Conservation (phyloP, 2,797 vertebrate species). For the Sebastes cheni region DNA sequence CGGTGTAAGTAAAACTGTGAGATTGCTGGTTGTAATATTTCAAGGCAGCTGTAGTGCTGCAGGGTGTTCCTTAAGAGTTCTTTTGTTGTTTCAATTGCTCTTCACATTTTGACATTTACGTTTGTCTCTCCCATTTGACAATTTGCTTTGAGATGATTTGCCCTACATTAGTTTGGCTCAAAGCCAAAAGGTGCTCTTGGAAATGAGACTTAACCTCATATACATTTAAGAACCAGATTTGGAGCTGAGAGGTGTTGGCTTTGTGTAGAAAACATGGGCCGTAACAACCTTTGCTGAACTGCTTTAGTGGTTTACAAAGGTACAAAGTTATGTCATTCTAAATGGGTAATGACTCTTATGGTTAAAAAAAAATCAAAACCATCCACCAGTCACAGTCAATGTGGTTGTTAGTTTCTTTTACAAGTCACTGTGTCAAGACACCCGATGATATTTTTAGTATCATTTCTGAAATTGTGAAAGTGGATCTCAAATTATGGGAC, state of each 20-base stretch:
- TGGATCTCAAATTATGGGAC: conserved; percentile 1
- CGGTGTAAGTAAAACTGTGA: not conserved
- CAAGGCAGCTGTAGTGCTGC: not conserved
- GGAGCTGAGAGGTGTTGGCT: not conserved
- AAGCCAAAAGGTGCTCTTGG: not conserved
- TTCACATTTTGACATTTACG: not conserved
- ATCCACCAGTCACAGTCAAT: not conserved
- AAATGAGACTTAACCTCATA: not conserved
- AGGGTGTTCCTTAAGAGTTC: not conserved
- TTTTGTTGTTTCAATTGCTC: not conserved
- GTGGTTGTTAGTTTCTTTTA: not conserved
- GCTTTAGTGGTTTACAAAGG: not conserved
- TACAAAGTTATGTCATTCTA: not conserved
- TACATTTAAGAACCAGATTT: not conserved
- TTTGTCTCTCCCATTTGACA: not conserved
- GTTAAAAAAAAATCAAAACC: not conserved
- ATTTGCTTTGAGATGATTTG: not conserved
- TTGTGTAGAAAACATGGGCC: not conserved
- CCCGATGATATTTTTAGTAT: conserved; percentile 15
- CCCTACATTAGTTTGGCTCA: not conserved
- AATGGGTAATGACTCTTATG: not conserved
- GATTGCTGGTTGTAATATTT: not conserved
- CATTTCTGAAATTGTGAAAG: conserved; percentile 21
- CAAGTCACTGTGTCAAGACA: not conserved
- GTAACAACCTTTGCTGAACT: not conserved